Conservation (phyloP, 2,797 vertebrate species). For the Peromyscus melanophrys region DNA sequence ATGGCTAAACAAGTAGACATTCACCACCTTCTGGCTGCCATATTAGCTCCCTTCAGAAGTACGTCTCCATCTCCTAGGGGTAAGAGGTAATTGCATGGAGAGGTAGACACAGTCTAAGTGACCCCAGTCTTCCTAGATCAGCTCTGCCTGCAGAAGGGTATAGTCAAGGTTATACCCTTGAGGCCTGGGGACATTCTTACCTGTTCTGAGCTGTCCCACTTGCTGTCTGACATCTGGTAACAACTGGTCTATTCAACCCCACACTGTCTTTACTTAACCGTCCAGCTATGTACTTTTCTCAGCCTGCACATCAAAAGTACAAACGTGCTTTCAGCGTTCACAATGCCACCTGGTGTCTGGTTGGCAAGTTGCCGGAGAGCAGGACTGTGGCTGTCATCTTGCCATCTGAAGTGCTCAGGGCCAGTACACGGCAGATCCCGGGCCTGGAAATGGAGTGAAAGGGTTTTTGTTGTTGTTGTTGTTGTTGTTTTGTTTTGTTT, state of each 20-base stretch:
- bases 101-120: not conserved
- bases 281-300: not conserved
- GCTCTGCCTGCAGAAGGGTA: not conserved
- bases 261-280: not conserved
- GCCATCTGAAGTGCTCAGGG: fast-evolving
- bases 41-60: not conserved
- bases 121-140: not conserved
- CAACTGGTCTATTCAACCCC: not conserved
- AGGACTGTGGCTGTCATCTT: fast-evolving
- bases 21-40: not conserved
- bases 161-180: not conserved
- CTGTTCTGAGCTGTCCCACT: not conserved
- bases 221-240: fast-evolving
- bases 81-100: not conserved
- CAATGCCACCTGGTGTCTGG: not conserved
- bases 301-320: not conserved
- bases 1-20: not conserved
- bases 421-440: fast-evolving
- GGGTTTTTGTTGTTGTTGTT: not conserved
- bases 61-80: not conserved
- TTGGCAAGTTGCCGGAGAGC: not conserved
- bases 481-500: not conserved
- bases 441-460: not conserved
- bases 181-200: not conserved
- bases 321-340: not conserved